Evolutionary conservation across 2,888 invertebrate species (phyloP), one percentile per base, ranked within the genome.

Genomic region (Andrena chrysosceles): DNA sequence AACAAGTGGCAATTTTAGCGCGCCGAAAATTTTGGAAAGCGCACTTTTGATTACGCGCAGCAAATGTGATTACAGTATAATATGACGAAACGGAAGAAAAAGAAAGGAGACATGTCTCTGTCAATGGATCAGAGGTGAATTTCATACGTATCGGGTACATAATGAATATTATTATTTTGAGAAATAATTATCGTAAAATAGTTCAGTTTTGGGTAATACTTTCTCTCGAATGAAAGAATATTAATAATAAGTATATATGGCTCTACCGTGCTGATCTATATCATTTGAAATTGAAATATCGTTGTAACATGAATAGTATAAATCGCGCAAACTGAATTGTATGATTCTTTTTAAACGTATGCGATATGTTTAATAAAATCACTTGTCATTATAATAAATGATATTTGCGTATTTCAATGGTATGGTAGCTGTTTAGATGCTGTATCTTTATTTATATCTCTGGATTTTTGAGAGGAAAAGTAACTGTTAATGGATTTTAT

Each of bases 281-380:
- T 67, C 69, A 59, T 74, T 74, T 5, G 23, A 68, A 75, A 75
- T 78, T 26, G 48, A n/a, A 75, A 72, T 78, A 78, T 84, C 54
- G 56, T 68, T 69, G 62, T 16, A 1, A 20, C 16, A 48, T 7
- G 35, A 74, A 60, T 48, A 42, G 16, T 42, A 35, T 33, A n/a
- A 26, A 56, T 77, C 68, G 54, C 42, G 54, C 20, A 56, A 56
- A 16, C 35, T 54, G 10, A 31, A 16, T 33, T 60, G 7, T 42
- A 42, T 48, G 23, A 77, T 20, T 20, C 69, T 63, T 56, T 23
- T 7, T 26, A 33, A 76, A 73, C 48, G 33, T 20, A 23, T 10
- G 3, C 8, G 3, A 33, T 42, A 20, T 42, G 35, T 54, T 68
- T 62, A 35, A n/a, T 20, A 35, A 62, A 52, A 49, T 60, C 26